Evolutionary conservation across 2,113 vertebrate species (phyloP).

Genomic region (Riparia riparia): DNA sequence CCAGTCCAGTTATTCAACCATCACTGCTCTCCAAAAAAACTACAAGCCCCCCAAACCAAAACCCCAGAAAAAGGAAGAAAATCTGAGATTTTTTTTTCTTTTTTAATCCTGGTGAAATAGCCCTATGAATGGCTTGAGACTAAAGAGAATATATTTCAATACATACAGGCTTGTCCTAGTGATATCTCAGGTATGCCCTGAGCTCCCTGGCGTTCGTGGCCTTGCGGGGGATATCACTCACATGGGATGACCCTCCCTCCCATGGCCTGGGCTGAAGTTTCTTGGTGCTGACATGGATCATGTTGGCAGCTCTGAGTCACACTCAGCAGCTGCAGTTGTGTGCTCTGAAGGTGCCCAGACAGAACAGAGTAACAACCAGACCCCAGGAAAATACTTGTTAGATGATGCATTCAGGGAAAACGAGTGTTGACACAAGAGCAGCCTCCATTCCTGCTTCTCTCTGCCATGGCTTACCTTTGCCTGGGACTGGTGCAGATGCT

Average conservation of each 20-base stretch:
- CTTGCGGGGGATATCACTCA: not conserved
- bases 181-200: not conserved
- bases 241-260: not conserved
- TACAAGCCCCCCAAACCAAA: not conserved
- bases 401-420: not conserved
- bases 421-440: not conserved
- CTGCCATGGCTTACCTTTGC: not conserved
- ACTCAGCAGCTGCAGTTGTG: not conserved
- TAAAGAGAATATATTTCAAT: not conserved
- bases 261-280: not conserved
- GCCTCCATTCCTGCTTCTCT: not conserved
- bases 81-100: not conserved
- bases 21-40: not conserved
- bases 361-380: not conserved
- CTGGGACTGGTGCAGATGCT: not conserved
- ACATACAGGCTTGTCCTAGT: not conserved
- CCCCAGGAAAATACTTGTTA: not conserved
- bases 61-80: not conserved
- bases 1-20: not conserved
- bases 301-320: fast-evolving
- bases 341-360: not conserved
- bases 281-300: not conserved
- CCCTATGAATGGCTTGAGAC: not conserved
- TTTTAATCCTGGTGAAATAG: not conserved
- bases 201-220: not conserved